Base-by-base conservation (phyloP, 2,797 vertebrate genomes). In the Silurus lanzhouensis region DNA sequence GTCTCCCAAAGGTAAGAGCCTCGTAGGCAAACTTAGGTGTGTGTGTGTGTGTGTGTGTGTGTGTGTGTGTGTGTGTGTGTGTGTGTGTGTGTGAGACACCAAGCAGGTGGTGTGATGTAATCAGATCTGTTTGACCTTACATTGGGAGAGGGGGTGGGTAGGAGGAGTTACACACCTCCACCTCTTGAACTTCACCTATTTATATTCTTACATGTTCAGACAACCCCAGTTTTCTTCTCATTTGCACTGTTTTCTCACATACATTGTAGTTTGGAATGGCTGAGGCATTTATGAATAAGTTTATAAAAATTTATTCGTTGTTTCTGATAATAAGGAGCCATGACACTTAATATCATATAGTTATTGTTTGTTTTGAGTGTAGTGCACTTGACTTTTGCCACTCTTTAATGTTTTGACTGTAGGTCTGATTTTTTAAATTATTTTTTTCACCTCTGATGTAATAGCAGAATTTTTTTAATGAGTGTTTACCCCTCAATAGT, bases 1-100 rank as follows among this genome's bases (percentile, higher is more conserved):
- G 87, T 98, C 97, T 88, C 98, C 98, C 64, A 98, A 97, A 97
- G 98, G 98, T 99, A 95, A 78, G 88, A 83, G 83, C 67, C 63
- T 72, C 81, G 84, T 46, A 77, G 60, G 48, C 68, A 68, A 85
- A 75, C 25, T 17, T 22, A 44, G 20, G 27, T 58, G 76, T 66
- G 17, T 55, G 76, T 22, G 86, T 55, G 76, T 22, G 58, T 76
- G 80, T 64, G 79, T 84, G 86, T 55, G 76, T 22, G 58, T 76
- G 80, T 64, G 79, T 84, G 86, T 55, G 76, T 22, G 58, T 76
- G 80, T 64, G 79, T 84, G 86, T 27, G 55, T 71, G 27, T 58
- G 76, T 66, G 17, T 55, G 76, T 22, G 58, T 76, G 80, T 64
- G 79, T 84, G 86, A 61, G 76, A 44, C 61, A 31, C 58, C 78